Evolutionary conservation across 2,888 invertebrate genomes (phyloP).

Genomic region (Heliconius aoede): DNA sequence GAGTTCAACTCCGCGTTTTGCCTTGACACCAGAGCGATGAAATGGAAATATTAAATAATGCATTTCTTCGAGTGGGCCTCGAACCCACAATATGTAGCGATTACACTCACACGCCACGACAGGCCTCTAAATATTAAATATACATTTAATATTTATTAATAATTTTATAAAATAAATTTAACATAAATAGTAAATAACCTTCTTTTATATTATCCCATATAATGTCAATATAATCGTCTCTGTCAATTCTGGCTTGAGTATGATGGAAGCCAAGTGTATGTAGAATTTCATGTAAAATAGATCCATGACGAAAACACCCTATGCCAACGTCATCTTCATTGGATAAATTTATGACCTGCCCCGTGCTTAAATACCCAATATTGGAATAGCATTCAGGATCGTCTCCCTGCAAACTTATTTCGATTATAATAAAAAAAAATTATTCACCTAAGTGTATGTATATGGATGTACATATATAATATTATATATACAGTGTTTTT

Average conservation of each 20-base stretch:
- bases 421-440: not conserved
- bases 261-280: slow-evolving; percentile 19
- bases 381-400: not conserved
- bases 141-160: not conserved
- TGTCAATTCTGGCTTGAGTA: slow-evolving; percentile 7
- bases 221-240: slow-evolving; percentile 11
- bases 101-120: too few species aligned
- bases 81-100: too few species aligned
- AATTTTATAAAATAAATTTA: not conserved
- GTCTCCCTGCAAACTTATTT: not conserved
- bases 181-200: not conserved
- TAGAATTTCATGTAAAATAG: slow-evolving; percentile 16
- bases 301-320: slow-evolving; percentile 7
- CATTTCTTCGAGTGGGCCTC: too few species aligned
- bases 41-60: too few species aligned
- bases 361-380: not conserved
- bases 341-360: slow-evolving; percentile 16
- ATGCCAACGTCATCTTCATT: not conserved
- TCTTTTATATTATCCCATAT: slow-evolving; percentile 13
- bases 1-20: too few species aligned
- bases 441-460: not conserved
- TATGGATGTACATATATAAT: too few species aligned
- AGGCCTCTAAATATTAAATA: too few species aligned
- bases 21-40: too few species aligned
- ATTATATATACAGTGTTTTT: too few species aligned